These are phyloP conservation scores for Macrophya alboannulata DNA, from an alignment of 2,888 invertebrate species.

Conservation along the genomic window DNA sequence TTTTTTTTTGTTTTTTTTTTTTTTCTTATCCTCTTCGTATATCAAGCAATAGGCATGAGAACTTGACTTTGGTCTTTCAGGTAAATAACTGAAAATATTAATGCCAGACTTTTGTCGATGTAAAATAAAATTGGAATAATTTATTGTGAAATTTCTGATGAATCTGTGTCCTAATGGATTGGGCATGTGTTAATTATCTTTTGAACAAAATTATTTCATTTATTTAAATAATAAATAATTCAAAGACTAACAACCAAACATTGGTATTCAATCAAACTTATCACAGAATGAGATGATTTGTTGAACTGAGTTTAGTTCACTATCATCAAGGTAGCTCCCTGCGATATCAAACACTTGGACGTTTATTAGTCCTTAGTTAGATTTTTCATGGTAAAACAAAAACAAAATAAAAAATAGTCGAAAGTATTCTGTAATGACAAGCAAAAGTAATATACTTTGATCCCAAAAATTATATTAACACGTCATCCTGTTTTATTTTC, in stretches of 20 bases:
- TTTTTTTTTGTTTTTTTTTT: background rate
- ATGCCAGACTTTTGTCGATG: slow-evolving; percentile 34
- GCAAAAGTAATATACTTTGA: slow-evolving; percentile 14
- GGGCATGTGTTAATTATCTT: slow-evolving; percentile 15
- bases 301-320: background rate
- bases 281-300: slow-evolving; percentile 17
- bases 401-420: background rate
- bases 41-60: slow-evolving; percentile 51
- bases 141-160: slow-evolving; percentile 9
- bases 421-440: background rate
- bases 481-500: background rate
- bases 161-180: background rate
- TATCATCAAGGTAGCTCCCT: slow-evolving; percentile 18
- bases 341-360: slow-evolving; percentile 29
- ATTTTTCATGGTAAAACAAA: background rate
- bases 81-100: slow-evolving; percentile 22
- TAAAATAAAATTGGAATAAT: slow-evolving; percentile 34
- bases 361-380: slow-evolving; percentile 18
- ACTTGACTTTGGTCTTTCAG: slow-evolving; percentile 44
- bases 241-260: slow-evolving; percentile 40
- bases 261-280: slow-evolving; percentile 43
- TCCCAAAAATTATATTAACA: background rate
- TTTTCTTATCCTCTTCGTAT: slow-evolving; percentile 24
- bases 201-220: background rate
- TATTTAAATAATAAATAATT: background rate